Evolutionary conservation across 2,113 vertebrate genomes (phyloP), one percentile per base, ranked within the genome.

Genomic region (Tragelaphus imberbis): DNA sequence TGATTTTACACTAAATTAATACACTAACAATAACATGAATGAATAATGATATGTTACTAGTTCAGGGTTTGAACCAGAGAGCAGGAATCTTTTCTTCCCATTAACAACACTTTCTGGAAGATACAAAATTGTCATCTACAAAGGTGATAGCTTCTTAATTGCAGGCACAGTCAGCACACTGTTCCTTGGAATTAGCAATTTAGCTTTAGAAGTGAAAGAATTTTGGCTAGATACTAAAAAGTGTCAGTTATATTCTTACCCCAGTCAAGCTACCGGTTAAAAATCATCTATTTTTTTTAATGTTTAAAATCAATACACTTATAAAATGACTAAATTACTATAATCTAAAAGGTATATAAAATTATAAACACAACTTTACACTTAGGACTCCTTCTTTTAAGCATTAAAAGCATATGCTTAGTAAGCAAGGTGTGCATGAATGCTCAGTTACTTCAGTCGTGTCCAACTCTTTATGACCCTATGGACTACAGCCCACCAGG

Each of bases 271-370:
- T 79, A 91, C 47, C 7, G 71, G 30, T 55, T 75, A 75, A 89
- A 95, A 95, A 89, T 44, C 23, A 93, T 14, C 23, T 77, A 55
- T 75, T 25, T 77, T 88, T 95, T 91, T 81, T 21, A 95, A 65
- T 36, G 63, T 71, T 96, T 84, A 92, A 87, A 80, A 96, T 93
- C 49, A 93, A 96, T 94, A 75, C 47, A 87, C 86, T 56, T 84
- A 96, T 79, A 89, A 44, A 79, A 90, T 88, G 17, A 80, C 27
- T 90, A 36, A 97, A 92, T 88, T 44, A 95, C 49, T 44, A 0
- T 84, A 27, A 87, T 58, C 77, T 84, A 92, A 58, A 49, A 86
- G 33, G 55, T 44, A 94, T 9, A 65, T 55, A 58, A 47, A 95
- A 89, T 84, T 84, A 94, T 28, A 94, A 95, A 53, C 33, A 77